Base-by-base conservation (phyloP, 2,888 invertebrate species). In the Adineta ricciae region DNA sequence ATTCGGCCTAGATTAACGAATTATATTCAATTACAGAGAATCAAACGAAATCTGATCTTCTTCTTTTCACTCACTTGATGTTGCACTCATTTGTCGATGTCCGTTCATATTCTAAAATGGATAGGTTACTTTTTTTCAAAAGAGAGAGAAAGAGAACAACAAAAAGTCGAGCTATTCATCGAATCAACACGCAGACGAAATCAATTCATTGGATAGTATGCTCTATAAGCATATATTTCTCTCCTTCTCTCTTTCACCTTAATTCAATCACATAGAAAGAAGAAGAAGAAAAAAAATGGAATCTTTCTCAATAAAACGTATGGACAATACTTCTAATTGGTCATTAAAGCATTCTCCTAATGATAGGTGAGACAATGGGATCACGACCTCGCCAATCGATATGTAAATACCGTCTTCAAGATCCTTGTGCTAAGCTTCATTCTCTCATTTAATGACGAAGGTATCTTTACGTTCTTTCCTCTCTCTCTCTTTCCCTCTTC, bases 1-100 rank as follows among this genome's bases (percentile, higher is more conserved):
- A 86, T 86, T 36, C 86, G 84, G 38, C 86, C 78, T 78, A 41
- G 36, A 9, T 5, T 8, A 46, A 46, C 46, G 38, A 24, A 50
- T 50, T 50, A 3, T 16, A 19, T 50, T 50, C 19, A 3, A 19
- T 50, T 50, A 50, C 14, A 50, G 19, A 50, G 19, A 9, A 5
- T n/a, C n/a, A 19, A n/a, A 64, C 32, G n/a, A 32, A 64, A 64
- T 27, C 32, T 11, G 27, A 16, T 16, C 32, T 24, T n/a, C 14
- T n/a, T 24, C 16, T 24, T 64, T 32, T 1, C 32, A 19, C 27
- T 64, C 32, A 64, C 64, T 64, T 64, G 64, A 64, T 36, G 64
- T 64, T 32, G 32, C 32, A 64, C 32, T 64, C 64, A 64, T 64
- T 64, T 64, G 64, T 64, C 64, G 64, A 19, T 36, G 32, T 32